Percentiles rank a stretch among this genome's conserved stretches.
Conservation (phyloP, 2,113 vertebrate species). For the Myotis brandtii region DNA sequence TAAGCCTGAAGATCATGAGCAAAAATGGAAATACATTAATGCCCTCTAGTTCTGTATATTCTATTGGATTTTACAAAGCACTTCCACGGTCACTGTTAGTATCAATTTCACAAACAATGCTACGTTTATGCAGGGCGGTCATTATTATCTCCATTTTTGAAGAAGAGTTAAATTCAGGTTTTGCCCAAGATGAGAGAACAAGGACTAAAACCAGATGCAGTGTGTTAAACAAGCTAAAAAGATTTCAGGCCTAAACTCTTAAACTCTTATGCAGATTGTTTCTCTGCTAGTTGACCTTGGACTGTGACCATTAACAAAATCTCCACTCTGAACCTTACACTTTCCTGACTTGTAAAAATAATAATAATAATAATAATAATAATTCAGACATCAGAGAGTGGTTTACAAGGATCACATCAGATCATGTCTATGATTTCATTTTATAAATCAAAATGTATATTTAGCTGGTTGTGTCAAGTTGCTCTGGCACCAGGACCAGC, state of each 20-base stretch:
- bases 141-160: not conserved
- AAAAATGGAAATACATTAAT: not conserved
- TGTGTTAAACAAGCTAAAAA: not conserved
- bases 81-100: not conserved
- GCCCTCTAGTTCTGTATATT: not conserved
- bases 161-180: not conserved
- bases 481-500: accelerated
- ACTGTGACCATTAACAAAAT: not conserved
- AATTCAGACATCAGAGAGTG: not conserved
- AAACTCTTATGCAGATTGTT: not conserved
- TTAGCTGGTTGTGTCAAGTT: not conserved
- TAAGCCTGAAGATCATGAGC: not conserved
- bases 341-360: not conserved
- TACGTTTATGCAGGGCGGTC: not conserved
- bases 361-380: not conserved
- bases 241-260: not conserved
- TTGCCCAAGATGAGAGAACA: not conserved
- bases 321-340: not conserved
- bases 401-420: not conserved
- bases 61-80: not conserved
- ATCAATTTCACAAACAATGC: not conserved
- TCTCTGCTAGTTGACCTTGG: not conserved
- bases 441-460: not conserved
- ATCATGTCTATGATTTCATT: not conserved
- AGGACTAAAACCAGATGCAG: not conserved